Evolutionary conservation across 2,797 vertebrate genomes (phyloP), one percentile per base, ranked within the genome.

Genomic region (Lepus townsendii): DNA sequence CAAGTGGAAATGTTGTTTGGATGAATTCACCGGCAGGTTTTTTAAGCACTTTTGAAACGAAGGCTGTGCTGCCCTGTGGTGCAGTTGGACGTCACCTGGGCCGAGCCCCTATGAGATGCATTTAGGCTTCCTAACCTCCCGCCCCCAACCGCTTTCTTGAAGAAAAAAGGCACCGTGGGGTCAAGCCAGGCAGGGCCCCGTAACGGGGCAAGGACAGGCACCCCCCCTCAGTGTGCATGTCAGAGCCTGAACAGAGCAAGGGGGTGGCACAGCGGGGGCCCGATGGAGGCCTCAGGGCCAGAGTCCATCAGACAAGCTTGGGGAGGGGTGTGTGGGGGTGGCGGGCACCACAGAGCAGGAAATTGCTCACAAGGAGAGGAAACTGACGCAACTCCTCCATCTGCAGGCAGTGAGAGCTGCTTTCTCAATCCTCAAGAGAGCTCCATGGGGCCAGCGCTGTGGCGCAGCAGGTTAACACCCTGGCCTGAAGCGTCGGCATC

Each of bases 1-100:
- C n/a, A 76, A 82, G 73, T 79, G 17, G 78, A 26, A 73, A 92
- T 17, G 66, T 16, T 27, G 8, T 76, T 87, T 52, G 77, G 54
- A 72, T 63, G 84, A 90, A 76, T 71, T 94, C 76, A 76, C 3
- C 14, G 52, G n/a, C 0, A 79, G 35, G 20, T 72, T 71, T 85
- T 65, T 20, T 24, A 78, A 87, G 80, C 3, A n/a, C 5, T 71
- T 66, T 82, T 83, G 47, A 75, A 52, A 87, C 63, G 22, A 50
- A 11, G 60, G 30, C n/a, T 32, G 16, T 3, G 1, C 2, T 65
- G 54, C 73, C 22, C 66, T 26, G 35, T 68, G 47, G 79, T 30
- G 14, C 0, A 42, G 54, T 19, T 7, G 30, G 66, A n/a, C 32
- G 38, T 38, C 38, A 68, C 24, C 35, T 68, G 52, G 73, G 47